Base-by-base conservation (phyloP, 2,888 invertebrate genomes). In the Cephus pygmeus region DNA sequence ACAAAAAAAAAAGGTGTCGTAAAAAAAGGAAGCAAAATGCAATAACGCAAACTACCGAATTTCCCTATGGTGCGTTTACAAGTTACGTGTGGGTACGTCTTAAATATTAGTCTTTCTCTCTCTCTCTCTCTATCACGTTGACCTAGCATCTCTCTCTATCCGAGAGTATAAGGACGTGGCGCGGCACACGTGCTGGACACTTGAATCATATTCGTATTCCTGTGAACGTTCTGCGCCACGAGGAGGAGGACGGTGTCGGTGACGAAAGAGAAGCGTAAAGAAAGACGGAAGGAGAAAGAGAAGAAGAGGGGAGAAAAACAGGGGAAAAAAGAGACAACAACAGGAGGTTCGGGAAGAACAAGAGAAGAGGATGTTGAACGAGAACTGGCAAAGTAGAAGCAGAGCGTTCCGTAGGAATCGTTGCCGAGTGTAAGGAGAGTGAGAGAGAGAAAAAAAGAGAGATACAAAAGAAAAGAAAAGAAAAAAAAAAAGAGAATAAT, bases 121-220 rank as follows among this genome's bases (percentile, higher is more conserved):
- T 40, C 40, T 12, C 36, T 1, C 36, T 36, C 12, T 4, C 40
- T 40, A 9, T 34, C 34, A 34, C 34, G 34, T 15, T 40, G 6
- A 40, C 15, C 40, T 40, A 40, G 15, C 6, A 2, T 15, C 40
- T 40, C 40, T 40, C 40, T 15, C 15, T 40, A 40, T 40, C 40
- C 40, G 15, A 40, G 40, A 40, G 40, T 40, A 40, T 40, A 40
- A 40, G 75, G 77, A 76, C 78, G 76, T 71, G 77, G 40, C 69
- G 76, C 35, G 75, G 79, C 84, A 83, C 84, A 85, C 82, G 83
- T 85, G 85, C 81, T 82, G 79, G 81, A 81, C 84, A 84, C 79
- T 83, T 85, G 84, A 79, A 81, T 79, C 76, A 77, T 40, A 75
- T 76, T 73, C 78, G 79, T 69, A 69, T 69, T 69, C 33, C 69